These are phyloP conservation scores for Spinus olivaceus DNA, from an alignment of 2,797 vertebrate genomes.

Conservation along the genomic window DNA sequence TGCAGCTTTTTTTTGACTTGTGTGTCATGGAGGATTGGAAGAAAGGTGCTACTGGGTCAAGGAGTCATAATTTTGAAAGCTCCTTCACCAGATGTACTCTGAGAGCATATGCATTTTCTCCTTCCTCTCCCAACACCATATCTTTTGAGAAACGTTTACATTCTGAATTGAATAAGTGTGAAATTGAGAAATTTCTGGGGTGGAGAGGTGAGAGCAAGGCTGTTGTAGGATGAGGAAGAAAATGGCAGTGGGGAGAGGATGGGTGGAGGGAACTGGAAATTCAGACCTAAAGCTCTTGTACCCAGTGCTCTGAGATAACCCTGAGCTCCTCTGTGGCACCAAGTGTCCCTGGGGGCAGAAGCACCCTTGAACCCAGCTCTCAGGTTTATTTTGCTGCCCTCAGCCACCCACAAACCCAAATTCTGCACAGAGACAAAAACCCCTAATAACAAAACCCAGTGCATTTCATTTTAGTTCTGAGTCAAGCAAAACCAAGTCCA, in stretches of 20 bases:
- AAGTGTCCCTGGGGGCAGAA: fast-evolving
- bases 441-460: fast-evolving
- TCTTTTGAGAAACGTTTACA: neutral
- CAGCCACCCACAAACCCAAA: neutral
- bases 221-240: neutral
- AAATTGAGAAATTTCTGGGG: neutral
- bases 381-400: neutral
- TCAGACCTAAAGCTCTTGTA: neutral
- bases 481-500: neutral
- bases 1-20: neutral
- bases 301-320: fast-evolving
- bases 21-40: neutral
- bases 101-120: neutral
- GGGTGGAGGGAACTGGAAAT: neutral
- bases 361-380: neutral
- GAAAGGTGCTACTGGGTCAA: neutral
- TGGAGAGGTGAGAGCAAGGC: neutral
- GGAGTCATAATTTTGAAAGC: neutral
- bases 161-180: neutral
- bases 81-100: neutral
- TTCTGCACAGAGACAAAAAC: neutral
- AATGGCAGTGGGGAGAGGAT: neutral
- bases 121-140: fast-evolving
- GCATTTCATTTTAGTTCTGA: neutral
- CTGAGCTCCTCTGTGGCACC: fast-evolving